Evolutionary conservation across 2,113 vertebrate genomes (phyloP), one percentile per base, ranked within the genome.

Genomic region (Caloenas nicobarica): DNA sequence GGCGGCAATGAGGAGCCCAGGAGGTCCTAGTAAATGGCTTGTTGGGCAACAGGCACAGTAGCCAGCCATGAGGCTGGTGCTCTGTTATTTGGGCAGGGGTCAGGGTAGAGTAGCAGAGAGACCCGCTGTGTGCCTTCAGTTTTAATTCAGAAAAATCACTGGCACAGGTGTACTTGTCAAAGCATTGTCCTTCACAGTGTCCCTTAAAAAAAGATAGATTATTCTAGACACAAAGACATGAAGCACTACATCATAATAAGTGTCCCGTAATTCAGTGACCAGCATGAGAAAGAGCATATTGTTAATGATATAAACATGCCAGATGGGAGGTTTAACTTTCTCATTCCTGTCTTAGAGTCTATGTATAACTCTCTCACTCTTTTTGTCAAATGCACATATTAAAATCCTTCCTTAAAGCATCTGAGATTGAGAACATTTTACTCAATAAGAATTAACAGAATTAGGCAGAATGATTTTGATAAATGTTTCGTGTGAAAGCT

Each of bases 171-270:
- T 80, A 36, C 69, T 86, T 81, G 36, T 70, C 36, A 86, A 86
- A 89, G 25, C 51, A 71, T 10, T 91, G 86, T 81, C 88, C 91
- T 96, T 96, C 79, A 58, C 13, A 5, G 40, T 46, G 51, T 54
- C 71, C n/a, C 46, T 73, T 83, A 61, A 91, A 84, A 80, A 65
- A 79, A 89, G 84, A 92, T 7, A 53, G 50, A 95, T 82, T 89
- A 60, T 26, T 66, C 31, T 80, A 80, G 71, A 53, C 33, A 38
- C 10, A 83, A 62, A 80, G 53, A 72, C 38, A 50, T 77, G 74
- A 91, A 91, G 40, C 31, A 58, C 60, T 93, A 29, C 13, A 66
- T 89, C 82, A 93, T 77, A 72, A 48, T 79, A 91, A 91, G 24
- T 71, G 23, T 31, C 17, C 51, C 25, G 46, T 87, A 95, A 89